These are phyloP conservation scores for Ganaspis sp. DNA, from an alignment of 1,140 invertebrate genomes.

Conservation along the genomic window DNA sequence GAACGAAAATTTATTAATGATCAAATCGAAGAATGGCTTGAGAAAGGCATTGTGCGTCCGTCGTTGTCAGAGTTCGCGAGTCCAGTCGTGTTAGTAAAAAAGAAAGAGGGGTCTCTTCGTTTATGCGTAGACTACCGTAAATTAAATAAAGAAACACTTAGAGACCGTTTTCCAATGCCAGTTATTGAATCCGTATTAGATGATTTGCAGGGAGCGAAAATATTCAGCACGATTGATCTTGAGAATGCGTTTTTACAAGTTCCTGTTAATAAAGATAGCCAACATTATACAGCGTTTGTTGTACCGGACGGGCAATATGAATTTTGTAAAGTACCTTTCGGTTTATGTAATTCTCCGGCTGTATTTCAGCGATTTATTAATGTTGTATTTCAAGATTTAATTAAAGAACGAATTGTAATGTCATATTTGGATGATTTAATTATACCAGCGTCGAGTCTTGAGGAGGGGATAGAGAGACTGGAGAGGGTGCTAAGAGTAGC, in stretches of 20 bases:
- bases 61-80: conserved; percentile 68
- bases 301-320: conserved; percentile 33
- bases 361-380: conserved; percentile 32
- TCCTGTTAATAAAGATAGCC: conserved; percentile 51
- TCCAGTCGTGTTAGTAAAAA: conserved; percentile 70
- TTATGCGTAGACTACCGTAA: conserved; percentile 41
- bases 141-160: conserved; percentile 72
- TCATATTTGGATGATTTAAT: conserved; percentile 41
- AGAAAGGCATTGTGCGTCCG: conserved; percentile 50
- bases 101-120: conserved; percentile 63
- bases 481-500: neutral
- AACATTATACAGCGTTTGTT: conserved; percentile 49
- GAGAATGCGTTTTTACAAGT: conserved; percentile 57
- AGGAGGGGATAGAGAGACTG: neutral
- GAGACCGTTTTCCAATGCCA: conserved; percentile 75
- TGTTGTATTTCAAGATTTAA: conserved; percentile 28
- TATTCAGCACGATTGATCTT: conserved; percentile 60
- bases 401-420: neutral
- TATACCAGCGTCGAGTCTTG: neutral
- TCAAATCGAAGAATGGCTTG: conserved; percentile 53
- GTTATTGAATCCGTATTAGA: conserved; percentile 68
- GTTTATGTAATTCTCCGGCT: conserved; percentile 17
- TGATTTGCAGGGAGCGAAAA: conserved; percentile 58
- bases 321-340: neutral
- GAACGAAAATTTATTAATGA: conserved; percentile 45